A percentile compares a stretch with the other conserved stretches of the same genome.
These are phyloP conservation scores for Ecliptopera silaceata DNA, from an alignment of 2,888 invertebrate genomes.

Conservation along the genomic window DNA sequence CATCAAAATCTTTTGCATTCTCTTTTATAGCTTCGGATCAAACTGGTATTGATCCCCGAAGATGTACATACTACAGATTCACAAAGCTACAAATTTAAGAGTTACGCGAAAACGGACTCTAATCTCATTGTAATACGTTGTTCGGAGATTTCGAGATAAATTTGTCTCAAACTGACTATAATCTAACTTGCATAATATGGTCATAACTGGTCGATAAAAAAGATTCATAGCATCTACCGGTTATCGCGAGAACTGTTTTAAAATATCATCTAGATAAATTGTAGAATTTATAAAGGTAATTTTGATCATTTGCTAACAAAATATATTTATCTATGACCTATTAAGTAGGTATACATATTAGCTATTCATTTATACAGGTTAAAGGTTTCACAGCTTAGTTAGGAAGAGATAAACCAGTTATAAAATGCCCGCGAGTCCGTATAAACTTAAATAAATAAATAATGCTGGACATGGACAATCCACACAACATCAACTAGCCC, in stretches of 20 bases:
- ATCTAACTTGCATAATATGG: slow-evolving; percentile 24
- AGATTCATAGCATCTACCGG: slow-evolving; percentile 12
- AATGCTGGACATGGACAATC: too few species aligned
- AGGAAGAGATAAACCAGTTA: too few species aligned
- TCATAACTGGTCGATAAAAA: slow-evolving; percentile 22
- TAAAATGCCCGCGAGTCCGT: too few species aligned
- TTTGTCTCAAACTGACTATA: slow-evolving; percentile 23
- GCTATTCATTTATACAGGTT: too few species aligned
- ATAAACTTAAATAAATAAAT: too few species aligned
- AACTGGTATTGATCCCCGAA: slow-evolving; percentile 66
- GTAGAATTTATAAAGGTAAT: too few species aligned
- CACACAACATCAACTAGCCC: too few species aligned
- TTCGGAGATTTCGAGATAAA: slow-evolving; percentile 26
- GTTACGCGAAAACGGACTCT: slow-evolving; percentile 46
- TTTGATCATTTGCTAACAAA: too few species aligned
- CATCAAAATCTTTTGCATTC: slow-evolving; percentile 53
- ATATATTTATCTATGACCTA: too few species aligned
- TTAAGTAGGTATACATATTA: too few species aligned
- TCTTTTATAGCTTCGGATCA: slow-evolving; percentile 67
- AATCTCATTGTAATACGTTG: slow-evolving; percentile 37
- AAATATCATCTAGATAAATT: neutral
- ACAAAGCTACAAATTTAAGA: slow-evolving; percentile 36
- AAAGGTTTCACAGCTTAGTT: too few species aligned
- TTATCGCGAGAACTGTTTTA: slow-evolving; percentile 2
- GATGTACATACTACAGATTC: slow-evolving; percentile 55